Conservation (phyloP, 2,113 vertebrate species). For the Zosterops lateralis region DNA sequence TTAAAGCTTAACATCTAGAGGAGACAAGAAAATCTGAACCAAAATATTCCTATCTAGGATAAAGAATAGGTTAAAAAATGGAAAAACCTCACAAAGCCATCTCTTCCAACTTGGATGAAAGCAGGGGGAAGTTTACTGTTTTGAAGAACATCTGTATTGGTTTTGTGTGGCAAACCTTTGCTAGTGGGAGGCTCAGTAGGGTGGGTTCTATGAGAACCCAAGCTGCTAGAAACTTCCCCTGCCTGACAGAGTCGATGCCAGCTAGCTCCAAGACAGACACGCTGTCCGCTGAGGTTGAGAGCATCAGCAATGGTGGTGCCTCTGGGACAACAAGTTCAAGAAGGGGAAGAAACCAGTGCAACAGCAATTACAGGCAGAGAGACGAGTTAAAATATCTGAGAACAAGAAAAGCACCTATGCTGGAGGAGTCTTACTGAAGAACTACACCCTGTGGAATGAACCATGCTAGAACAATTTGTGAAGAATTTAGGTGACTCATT, state of each 20-base stretch:
- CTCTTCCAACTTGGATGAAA: background rate
- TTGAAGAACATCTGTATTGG: background rate
- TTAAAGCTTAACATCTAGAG: background rate
- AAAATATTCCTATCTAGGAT: background rate
- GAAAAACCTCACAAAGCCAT: background rate
- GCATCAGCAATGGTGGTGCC: background rate
- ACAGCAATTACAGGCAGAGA: background rate
- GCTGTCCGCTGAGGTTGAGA: fast-evolving
- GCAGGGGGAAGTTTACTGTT: background rate
- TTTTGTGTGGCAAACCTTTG: background rate
- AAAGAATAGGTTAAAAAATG: background rate
- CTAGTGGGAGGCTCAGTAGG: background rate
- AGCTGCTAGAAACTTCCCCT: background rate
- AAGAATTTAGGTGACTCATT: background rate
- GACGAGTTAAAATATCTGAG: background rate
- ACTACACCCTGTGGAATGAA: fast-evolving
- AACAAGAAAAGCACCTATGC: background rate
- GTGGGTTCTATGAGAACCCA: background rate
- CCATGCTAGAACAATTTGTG: background rate
- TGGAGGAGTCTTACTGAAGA: background rate
- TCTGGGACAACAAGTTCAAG: background rate
- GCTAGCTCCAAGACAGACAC: background rate
- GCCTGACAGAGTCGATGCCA: background rate
- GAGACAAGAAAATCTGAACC: background rate
- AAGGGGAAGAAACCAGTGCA: background rate